Conservation (phyloP, 2,888 invertebrate genomes). For the Selenia dentaria region DNA sequence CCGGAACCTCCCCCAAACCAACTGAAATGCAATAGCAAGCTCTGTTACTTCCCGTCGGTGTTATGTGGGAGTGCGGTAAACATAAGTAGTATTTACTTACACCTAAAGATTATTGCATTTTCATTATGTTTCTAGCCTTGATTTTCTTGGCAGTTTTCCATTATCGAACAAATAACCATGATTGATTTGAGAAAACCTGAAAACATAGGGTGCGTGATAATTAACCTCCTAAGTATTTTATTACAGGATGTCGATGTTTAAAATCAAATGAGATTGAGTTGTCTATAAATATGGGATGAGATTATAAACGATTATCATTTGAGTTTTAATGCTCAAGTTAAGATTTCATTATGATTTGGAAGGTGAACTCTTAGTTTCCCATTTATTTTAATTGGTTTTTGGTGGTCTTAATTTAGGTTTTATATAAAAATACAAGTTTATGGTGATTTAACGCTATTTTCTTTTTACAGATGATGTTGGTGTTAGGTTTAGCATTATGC, state of each 20-base stretch:
- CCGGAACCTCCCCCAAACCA: too few relatives aligned
- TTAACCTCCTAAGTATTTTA: conserved; percentile 2
- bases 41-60: too few relatives aligned
- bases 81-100: too few relatives aligned
- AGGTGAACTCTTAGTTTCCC: conserved; percentile 49
- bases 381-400: too few relatives aligned
- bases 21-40: too few relatives aligned
- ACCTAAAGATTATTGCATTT: too few relatives aligned
- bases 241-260: conserved; percentile 15
- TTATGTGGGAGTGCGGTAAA: too few relatives aligned
- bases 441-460: background rate
- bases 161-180: background rate
- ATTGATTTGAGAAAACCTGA: conserved; percentile 9
- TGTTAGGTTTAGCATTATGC: conserved; percentile 49
- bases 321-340: conserved; percentile 39
- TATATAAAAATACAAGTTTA: too few relatives aligned
- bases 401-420: too few relatives aligned
- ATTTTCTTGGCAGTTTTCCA: background rate
- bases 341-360: conserved; percentile 59
- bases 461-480: conserved; percentile 45
- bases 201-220: background rate
- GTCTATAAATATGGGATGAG: conserved; percentile 53
- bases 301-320: conserved; percentile 43
- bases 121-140: background rate
- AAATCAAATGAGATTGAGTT: conserved; percentile 12